Percentiles rank a stretch among this genome's conserved stretches.
Conservation (phyloP, 2,797 vertebrate genomes). For the Ciconia nigra region DNA sequence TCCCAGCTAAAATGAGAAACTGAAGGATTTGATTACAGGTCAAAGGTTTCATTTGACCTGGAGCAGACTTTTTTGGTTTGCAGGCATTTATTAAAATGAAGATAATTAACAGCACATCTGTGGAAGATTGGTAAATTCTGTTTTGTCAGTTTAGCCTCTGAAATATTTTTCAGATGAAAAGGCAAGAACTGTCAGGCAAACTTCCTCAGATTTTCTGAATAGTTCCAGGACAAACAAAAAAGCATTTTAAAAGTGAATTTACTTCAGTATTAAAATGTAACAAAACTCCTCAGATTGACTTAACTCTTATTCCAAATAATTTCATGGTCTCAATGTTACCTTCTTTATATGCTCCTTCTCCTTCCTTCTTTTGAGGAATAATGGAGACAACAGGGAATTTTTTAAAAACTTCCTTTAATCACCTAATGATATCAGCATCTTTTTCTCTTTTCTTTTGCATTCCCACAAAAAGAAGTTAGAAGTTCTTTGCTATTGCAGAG, state of each 20-base stretch:
- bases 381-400: not conserved
- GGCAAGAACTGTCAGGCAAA: not conserved
- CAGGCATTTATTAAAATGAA: not conserved
- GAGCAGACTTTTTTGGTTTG: not conserved
- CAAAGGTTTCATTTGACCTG: not conserved
- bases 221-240: not conserved
- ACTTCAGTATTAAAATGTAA: not conserved
- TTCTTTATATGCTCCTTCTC: not conserved
- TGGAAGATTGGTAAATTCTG: not conserved
- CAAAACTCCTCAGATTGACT: not conserved
- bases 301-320: not conserved
- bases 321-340: not conserved
- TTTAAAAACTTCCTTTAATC: not conserved
- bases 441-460: not conserved
- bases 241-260: not conserved
- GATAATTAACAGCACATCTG: not conserved
- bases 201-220: not conserved
- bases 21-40: not conserved
- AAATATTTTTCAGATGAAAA: not conserved
- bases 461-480: not conserved
- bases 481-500: not conserved
- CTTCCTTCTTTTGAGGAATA: not conserved
- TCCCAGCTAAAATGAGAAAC: not conserved
- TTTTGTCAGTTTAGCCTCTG: not conserved
- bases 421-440: not conserved